Conservation (phyloP, 2,888 invertebrate species). For the Sturmia bella region DNA sequence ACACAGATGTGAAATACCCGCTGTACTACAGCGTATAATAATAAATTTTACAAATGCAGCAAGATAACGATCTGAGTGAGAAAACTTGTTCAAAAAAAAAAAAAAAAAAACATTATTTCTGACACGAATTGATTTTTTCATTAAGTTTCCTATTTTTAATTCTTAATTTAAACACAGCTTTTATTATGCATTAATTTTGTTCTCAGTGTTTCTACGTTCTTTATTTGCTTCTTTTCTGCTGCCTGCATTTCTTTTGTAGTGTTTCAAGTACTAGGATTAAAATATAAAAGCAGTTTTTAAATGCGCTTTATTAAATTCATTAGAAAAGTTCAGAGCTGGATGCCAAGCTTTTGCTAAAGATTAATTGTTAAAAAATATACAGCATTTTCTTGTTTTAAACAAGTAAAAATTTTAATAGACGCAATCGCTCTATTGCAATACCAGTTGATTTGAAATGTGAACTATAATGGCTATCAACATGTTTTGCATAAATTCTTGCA, state of each 20-base stretch:
- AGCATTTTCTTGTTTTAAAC: too few relatives aligned
- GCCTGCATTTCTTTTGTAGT: too few relatives aligned
- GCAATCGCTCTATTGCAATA: too few relatives aligned
- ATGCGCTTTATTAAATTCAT: background rate
- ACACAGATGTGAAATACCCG: background rate
- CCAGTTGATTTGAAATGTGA: too few relatives aligned
- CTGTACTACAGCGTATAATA: background rate
- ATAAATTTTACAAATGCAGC: background rate
- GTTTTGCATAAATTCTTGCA: too few relatives aligned
- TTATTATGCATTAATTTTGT: background rate
- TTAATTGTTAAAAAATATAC: too few relatives aligned
- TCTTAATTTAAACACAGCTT: slow-evolving; percentile 1
- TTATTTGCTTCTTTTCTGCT: background rate
- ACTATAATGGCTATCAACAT: too few relatives aligned
- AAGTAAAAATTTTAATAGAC: too few relatives aligned
- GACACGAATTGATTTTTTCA: slow-evolving; percentile 21
- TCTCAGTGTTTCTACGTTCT: slow-evolving; percentile 3
- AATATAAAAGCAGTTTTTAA: slow-evolving; percentile 6
- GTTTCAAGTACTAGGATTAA: background rate
- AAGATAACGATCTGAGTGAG: background rate
- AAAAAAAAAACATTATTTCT: too few relatives aligned
- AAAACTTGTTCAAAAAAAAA: slow-evolving; percentile 25
- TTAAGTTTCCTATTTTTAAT: background rate
- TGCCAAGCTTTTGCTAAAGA: too few relatives aligned
- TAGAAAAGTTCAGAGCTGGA: too few relatives aligned